Percentiles rank a stretch among this genome's conserved stretches.
phyloP scores from a whole-genome alignment of 1,140 invertebrate genomes.

The Neelides sp. region DNA sequence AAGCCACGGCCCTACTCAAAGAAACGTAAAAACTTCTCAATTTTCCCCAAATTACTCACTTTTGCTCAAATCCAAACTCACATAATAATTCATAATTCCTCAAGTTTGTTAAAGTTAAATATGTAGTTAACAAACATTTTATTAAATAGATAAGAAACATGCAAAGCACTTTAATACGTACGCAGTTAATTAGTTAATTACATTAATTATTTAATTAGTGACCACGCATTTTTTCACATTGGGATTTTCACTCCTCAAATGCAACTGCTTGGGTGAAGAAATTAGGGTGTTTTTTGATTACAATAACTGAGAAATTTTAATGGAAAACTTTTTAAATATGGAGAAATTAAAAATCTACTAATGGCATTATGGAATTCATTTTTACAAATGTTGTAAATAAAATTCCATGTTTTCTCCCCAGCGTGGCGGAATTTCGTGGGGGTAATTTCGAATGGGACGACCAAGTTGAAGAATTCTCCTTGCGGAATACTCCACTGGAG shows the following conservation, averaged over 20 bases:
- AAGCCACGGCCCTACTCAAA: slow-evolving; percentile 41
- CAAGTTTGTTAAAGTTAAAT: no score
- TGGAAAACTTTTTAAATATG: not conserved
- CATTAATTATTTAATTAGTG: not conserved
- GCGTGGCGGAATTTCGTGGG: slow-evolving; percentile 25
- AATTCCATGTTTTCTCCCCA: slow-evolving; percentile 3
- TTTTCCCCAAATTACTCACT: not conserved
- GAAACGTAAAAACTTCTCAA: slow-evolving; percentile 31
- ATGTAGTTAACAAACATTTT: no score
- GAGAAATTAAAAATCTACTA: no score
- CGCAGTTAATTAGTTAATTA: not conserved
- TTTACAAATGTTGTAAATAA: not conserved
- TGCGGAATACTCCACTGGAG: slow-evolving; percentile 14
- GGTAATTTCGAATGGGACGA: slow-evolving; percentile 27
- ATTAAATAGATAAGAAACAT: no score
- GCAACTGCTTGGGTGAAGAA: not conserved
- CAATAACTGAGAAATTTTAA: not conserved
- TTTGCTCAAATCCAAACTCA: not conserved
- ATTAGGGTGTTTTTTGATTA: not conserved
- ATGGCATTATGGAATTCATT: no score
- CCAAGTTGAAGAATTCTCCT: slow-evolving; percentile 18
- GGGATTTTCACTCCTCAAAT: not conserved
- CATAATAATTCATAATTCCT: not conserved
- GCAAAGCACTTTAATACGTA: no score
- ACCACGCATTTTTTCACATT: not conserved